These are phyloP conservation scores for Ellobium chinense DNA, from an alignment of 2,888 invertebrate species.

Conservation along the genomic window DNA sequence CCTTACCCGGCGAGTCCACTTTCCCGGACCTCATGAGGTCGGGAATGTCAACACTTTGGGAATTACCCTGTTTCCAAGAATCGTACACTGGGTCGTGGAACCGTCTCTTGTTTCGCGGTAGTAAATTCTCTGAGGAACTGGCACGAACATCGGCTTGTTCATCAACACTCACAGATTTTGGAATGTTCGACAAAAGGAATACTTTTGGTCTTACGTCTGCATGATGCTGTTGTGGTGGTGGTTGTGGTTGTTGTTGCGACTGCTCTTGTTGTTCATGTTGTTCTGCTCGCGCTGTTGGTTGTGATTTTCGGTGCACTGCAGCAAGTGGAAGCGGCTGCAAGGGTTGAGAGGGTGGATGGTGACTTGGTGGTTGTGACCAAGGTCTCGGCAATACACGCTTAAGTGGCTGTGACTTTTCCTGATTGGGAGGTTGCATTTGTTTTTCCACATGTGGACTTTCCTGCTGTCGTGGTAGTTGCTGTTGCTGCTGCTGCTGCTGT, in stretches of 20 bases:
- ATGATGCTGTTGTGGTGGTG: background rate
- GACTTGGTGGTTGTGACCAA: background rate
- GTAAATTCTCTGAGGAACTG: background rate
- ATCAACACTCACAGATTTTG: background rate
- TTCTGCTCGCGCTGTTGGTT: background rate
- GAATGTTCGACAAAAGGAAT: constrained; percentile 24
- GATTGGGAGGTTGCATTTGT: background rate
- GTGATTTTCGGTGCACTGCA: background rate
- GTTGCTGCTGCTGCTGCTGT: background rate
- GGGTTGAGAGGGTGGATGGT: background rate
- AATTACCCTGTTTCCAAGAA: background rate
- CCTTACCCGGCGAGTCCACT: background rate
- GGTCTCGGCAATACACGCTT: background rate
- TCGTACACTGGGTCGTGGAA: background rate
- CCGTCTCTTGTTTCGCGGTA: background rate
- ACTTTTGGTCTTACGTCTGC: constrained; percentile 13
- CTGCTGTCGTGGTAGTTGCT: background rate
- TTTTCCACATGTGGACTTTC: background rate
- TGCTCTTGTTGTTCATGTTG: background rate
- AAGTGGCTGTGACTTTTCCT: background rate
- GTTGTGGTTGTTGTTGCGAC: background rate
- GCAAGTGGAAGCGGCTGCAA: background rate
- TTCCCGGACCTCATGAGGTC: background rate
- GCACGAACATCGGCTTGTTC: background rate
- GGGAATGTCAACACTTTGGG: constrained; percentile 29